phyloP scores from a whole-genome alignment of 2,113 vertebrate species.

The Sander lucioperca region DNA sequence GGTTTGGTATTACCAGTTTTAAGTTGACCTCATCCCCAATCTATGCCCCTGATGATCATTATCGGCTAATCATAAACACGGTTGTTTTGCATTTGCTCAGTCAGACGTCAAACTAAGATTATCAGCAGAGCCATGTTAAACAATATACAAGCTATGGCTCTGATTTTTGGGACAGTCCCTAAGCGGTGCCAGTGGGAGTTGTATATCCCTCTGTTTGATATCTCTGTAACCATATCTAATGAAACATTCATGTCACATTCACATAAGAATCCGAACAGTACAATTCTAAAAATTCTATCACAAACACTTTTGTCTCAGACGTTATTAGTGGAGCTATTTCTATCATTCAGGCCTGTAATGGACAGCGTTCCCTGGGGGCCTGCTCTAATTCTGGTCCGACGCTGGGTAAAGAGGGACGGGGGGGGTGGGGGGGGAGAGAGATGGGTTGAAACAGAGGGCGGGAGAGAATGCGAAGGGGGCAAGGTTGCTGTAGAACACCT shows the following conservation, averaged over 20 bases:
- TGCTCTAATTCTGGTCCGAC: conserved; percentile 68
- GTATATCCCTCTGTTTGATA: conserved; percentile 19
- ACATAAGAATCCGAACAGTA: conserved; percentile 38
- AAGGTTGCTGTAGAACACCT: conserved; percentile 71
- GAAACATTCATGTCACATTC: conserved; percentile 63
- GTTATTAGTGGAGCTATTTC: conserved; percentile 69
- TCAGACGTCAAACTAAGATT: conserved; percentile 8
- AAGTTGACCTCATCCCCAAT: conserved; percentile 17
- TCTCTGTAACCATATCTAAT: conserved; percentile 43
- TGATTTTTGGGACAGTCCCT: neutral
- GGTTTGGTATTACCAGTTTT: neutral
- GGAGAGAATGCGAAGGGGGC: conserved; percentile 23
- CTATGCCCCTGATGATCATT: conserved; percentile 12
- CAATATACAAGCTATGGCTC: conserved; percentile 9
- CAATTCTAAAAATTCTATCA: conserved; percentile 36
- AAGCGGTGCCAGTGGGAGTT: conserved; percentile 17
- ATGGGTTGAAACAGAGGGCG: conserved; percentile 35
- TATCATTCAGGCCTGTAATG: conserved; percentile 65
- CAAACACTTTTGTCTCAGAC: conserved; percentile 50
- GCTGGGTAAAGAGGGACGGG: conserved; percentile 37
- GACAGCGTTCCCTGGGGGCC: conserved; percentile 58
- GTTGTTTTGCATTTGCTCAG: conserved; percentile 31
- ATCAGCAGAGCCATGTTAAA: conserved; percentile 33
- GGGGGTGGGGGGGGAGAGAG: conserved; percentile 7
- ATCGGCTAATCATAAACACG: conserved; percentile 16